These are phyloP conservation scores for Todus mexicanus DNA, from an alignment of 2,797 vertebrate genomes.

Conservation along the genomic window DNA sequence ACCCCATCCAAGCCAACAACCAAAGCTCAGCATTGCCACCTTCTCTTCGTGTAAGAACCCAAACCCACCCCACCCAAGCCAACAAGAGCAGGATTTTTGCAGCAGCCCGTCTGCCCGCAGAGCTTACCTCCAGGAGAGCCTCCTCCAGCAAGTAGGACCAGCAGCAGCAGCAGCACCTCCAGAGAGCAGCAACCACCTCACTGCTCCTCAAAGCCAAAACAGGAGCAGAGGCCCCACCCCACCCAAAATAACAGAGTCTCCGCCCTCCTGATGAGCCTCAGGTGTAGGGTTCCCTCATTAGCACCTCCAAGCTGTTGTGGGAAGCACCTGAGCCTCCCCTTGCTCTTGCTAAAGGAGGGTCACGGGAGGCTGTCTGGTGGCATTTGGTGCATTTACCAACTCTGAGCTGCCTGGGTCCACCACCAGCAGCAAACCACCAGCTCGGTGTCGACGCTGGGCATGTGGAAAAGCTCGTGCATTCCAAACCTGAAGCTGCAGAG, in stretches of 20 bases:
- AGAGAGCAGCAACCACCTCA: fast-evolving
- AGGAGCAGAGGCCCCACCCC: not conserved
- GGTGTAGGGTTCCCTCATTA: not conserved
- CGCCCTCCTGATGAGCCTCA: not conserved
- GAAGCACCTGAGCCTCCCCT: not conserved
- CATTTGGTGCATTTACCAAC: not conserved
- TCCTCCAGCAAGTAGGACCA: not conserved
- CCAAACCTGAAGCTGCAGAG: not conserved
- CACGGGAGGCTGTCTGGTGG: not conserved
- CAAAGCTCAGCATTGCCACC: not conserved
- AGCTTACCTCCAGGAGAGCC: not conserved
- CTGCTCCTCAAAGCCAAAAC: not conserved
- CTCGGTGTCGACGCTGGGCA: not conserved
- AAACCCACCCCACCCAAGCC: not conserved
- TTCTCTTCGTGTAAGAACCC: not conserved
- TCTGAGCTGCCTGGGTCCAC: not conserved
- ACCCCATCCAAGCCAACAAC: too few species aligned
- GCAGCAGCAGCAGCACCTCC: not conserved
- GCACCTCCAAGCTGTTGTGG: not conserved
- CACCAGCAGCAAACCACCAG: not conserved
- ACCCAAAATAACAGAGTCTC: not conserved
- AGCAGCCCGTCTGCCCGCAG: not conserved
- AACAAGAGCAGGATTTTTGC: not conserved
- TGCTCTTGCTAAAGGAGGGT: not conserved
- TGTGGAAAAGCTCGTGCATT: not conserved